Evolutionary conservation across 2,113 vertebrate genomes (phyloP), one percentile per base, ranked within the genome.

Genomic region (Dicentrarchus labrax): DNA sequence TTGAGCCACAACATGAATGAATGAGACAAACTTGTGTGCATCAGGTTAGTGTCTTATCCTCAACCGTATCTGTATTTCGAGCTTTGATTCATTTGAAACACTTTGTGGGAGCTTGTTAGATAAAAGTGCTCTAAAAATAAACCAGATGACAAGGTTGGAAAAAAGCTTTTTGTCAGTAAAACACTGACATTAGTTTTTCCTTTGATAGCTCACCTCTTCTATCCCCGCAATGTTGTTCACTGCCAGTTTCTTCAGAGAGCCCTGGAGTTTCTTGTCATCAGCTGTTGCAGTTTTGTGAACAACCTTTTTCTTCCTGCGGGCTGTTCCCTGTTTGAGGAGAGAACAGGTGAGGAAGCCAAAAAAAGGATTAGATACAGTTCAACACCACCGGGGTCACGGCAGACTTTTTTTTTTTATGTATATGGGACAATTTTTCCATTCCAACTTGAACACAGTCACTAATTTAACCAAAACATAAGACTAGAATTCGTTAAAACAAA

Each of bases 281-380:
- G 98, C 98, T 87, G 98, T 98, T 68, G 98, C 98, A 43, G 98
- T 99, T 95, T 98, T 98, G 93, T 99, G 98, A 76, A 99, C 98
- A 57, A 99, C 98, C 98, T 99, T 99, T 96, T 99, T 99, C 97
- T 99, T 99, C 95, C 98, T 97, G 91, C 98, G 98, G 82, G 98
- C 97, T 62, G 98, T 99, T 89, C 98, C 98, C 98, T 99, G 30
- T 30, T 30, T 3, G 65, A 38, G 45, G 30, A 71, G 24, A 78
- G 11, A 89, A 83, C 59, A 88, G 43, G 59, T 80, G 71, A 47
- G 39, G 11, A 41, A n/a, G 41, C 6, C 15, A 30, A 43, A 48
- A 70, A 73, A 45, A 9, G 16, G 78, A 48, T 78, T 16, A 66
- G 13, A 77, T 5, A 71, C 2, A 64, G 48, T 76, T 61, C 64